Conservation (phyloP, 1,140 invertebrate species). For the Caenorhabditis brenneri region DNA sequence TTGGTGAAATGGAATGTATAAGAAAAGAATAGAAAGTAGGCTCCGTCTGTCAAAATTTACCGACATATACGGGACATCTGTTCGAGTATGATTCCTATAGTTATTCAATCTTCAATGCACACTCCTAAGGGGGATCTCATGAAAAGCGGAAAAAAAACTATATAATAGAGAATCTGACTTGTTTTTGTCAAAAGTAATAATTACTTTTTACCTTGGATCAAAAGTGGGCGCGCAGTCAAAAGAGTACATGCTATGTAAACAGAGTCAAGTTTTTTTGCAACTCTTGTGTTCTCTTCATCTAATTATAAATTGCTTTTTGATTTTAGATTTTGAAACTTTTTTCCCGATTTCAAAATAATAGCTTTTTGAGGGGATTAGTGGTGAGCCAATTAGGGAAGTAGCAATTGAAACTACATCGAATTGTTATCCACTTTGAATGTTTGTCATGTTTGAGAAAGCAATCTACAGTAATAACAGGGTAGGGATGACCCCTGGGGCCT, state of each 20-base stretch:
- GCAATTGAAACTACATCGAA: not conserved
- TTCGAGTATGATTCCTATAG: too few species aligned
- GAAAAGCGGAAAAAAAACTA: not conserved
- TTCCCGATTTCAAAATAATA: too few species aligned
- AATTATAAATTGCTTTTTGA: not conserved
- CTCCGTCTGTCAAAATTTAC: not conserved
- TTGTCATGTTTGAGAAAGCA: not conserved
- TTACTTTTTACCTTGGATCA: not conserved
- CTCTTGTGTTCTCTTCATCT: not conserved
- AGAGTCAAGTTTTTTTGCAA: not conserved
- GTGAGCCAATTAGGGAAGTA: not conserved
- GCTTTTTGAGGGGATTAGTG: not conserved
- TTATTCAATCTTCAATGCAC: too few species aligned
- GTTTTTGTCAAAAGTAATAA: not conserved
- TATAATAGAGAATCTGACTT: not conserved
- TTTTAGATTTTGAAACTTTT: not conserved
- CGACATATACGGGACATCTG: too few species aligned
- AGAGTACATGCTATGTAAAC: not conserved
- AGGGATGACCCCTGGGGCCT: not conserved
- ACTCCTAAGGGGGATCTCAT: not conserved
- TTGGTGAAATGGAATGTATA: not conserved
- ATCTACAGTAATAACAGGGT: constrained; percentile 40
- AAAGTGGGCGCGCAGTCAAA: not conserved
- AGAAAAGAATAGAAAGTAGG: not conserved
- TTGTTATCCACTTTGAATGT: constrained; percentile 27